Conservation (phyloP, 1,140 invertebrate species). For the Charaxes varanes region DNA sequence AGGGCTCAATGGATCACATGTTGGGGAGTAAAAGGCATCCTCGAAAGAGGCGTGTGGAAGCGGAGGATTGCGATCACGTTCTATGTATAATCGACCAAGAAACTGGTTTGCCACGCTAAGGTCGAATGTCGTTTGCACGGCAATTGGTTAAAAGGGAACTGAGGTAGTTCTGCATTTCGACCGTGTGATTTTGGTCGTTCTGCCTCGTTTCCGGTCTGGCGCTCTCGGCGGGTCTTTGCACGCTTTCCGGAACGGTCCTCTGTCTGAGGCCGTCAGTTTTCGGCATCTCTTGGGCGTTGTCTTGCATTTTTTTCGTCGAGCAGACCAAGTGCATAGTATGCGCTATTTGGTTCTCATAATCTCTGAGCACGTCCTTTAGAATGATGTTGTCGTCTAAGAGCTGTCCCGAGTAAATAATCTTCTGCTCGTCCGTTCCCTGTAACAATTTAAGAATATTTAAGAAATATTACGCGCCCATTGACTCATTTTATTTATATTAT, state of each 20-base stretch:
- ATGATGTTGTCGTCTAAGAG: slow-evolving; percentile 84
- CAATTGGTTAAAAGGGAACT: too few species aligned
- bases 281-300: slow-evolving; percentile 31
- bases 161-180: slow-evolving; percentile 64
- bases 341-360: slow-evolving; percentile 81
- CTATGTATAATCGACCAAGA: too few species aligned
- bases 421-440: slow-evolving; percentile 86
- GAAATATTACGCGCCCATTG: too few species aligned
- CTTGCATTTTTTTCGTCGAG: slow-evolving; percentile 60
- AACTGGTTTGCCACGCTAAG: too few species aligned
- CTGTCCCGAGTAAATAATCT: slow-evolving; percentile 93
- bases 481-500: too few species aligned
- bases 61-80: too few species aligned
- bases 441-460: too few species aligned
- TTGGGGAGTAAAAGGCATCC: too few species aligned
- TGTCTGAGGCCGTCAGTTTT: slow-evolving; percentile 48
- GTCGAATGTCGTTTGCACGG: too few species aligned
- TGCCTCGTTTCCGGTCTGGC: slow-evolving; percentile 52
- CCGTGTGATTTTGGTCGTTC: slow-evolving; percentile 62
- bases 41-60: too few species aligned
- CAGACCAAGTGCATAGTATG: slow-evolving; percentile 91
- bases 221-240: slow-evolving; percentile 15
- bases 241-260: slow-evolving; percentile 36
- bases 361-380: slow-evolving; percentile 86
- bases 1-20: too few species aligned